These are phyloP conservation scores for Turnix velox DNA, from an alignment of 2,113 vertebrate genomes.

Conservation along the genomic window DNA sequence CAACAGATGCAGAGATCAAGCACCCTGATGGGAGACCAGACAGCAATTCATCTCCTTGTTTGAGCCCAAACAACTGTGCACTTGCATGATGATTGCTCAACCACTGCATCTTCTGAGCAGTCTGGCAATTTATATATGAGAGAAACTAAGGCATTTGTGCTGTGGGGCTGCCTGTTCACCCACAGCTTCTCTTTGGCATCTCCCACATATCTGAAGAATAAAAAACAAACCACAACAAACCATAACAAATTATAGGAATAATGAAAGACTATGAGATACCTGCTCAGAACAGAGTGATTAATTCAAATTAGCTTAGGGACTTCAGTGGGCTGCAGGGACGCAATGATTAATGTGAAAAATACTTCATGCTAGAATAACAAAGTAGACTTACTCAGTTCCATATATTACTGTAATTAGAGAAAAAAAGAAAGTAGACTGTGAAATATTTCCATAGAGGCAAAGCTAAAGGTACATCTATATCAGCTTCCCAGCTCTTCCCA, in stretches of 20 bases:
- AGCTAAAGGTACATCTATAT: background rate
- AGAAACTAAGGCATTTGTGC: background rate
- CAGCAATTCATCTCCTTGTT: background rate
- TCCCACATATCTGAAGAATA: background rate
- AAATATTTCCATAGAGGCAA: background rate
- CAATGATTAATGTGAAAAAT: constrained; percentile 28
- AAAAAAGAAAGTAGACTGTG: background rate
- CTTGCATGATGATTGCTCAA: background rate
- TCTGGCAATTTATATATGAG: background rate
- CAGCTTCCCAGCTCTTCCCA: background rate
- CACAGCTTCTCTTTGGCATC: background rate
- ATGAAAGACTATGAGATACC: constrained; percentile 15
- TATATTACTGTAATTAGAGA: constrained; percentile 11
- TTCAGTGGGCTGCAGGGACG: background rate
- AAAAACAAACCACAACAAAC: background rate
- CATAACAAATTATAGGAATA: background rate
- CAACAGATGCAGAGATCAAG: rapidly evolving
- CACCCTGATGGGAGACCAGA: background rate
- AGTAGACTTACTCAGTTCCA: background rate
- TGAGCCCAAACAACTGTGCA: background rate
- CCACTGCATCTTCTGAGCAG: background rate
- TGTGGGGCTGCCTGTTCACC: background rate
- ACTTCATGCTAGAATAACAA: constrained; percentile 48
- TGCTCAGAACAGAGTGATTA: constrained; percentile 18
- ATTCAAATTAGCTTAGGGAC: constrained; percentile 40